Conservation (phyloP, 1,140 invertebrate genomes). For the Caenorhabditis latens region DNA sequence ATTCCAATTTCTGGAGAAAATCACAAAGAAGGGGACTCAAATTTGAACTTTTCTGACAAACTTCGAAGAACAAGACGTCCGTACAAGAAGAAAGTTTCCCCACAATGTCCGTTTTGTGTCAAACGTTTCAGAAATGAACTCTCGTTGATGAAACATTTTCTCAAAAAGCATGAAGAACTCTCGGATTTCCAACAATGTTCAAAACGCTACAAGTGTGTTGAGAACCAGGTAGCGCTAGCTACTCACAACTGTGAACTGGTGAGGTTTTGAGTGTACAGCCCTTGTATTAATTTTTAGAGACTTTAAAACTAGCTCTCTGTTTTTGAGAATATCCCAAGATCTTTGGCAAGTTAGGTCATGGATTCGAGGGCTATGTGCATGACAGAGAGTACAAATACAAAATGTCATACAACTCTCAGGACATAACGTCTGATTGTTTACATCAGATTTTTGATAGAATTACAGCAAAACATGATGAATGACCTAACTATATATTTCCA, state of each 20-base stretch:
- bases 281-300: background rate
- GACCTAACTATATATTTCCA: background rate
- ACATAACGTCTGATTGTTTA: too few relatives aligned
- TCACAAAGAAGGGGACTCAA: background rate
- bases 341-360: too few relatives aligned
- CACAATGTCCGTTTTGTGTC: conserved; percentile 77
- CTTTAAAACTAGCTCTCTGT: too few relatives aligned
- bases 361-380: too few relatives aligned
- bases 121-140: conserved; percentile 77
- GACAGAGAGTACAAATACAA: too few relatives aligned
- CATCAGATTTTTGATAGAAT: too few relatives aligned
- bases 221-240: conserved; percentile 66
- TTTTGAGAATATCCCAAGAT: too few relatives aligned
- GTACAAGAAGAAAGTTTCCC: conserved; percentile 73
- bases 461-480: background rate
- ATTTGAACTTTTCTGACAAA: background rate
- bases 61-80: background rate
- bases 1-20: conserved; percentile 13
- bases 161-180: conserved; percentile 72
- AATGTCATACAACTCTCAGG: too few relatives aligned
- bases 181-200: conserved; percentile 75
- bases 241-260: conserved; percentile 74
- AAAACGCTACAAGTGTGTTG: conserved; percentile 75
- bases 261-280: background rate
- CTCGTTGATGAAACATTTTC: conserved; percentile 76